Evolutionary conservation across 2,113 vertebrate genomes (phyloP).

Genomic region (Porphyrio hochstetteri): DNA sequence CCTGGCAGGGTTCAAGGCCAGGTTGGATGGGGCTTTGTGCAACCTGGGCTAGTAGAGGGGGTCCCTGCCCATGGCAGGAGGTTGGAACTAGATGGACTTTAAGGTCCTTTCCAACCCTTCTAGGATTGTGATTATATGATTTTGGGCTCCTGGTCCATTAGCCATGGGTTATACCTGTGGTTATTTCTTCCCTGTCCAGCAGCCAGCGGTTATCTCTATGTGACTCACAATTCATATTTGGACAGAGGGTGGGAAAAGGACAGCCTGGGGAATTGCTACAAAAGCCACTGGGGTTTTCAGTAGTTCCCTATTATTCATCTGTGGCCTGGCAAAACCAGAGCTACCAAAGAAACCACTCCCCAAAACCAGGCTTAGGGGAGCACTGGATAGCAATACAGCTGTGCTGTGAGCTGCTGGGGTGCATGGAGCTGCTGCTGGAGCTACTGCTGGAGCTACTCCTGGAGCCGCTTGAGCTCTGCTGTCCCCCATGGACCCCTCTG

Average conservation of each 20-base stretch:
- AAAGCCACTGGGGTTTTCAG: fast-evolving
- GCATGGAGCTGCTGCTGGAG: neutral
- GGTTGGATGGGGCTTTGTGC: no score
- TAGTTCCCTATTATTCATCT: neutral
- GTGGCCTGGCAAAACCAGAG: neutral
- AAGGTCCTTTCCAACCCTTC: no score
- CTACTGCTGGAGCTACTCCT: neutral
- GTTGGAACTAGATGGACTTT: no score
- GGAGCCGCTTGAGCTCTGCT: neutral
- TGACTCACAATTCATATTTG: neutral
- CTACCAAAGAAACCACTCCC: neutral
- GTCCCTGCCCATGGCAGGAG: no score
- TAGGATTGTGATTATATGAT: no score
- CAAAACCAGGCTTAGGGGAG: neutral
- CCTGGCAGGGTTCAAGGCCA: no score
- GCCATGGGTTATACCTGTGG: neutral
- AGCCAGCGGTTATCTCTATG: neutral
- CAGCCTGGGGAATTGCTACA: neutral
- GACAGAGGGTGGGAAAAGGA: neutral
- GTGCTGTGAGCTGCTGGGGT: neutral
- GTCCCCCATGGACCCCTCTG: fast-evolving
- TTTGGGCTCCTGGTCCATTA: neutral
- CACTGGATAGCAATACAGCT: fast-evolving
- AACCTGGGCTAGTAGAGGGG: no score
- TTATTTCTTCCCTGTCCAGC: neutral